Percentiles rank a stretch among this genome's conserved stretches.
Evolutionary conservation across 2,888 invertebrate genomes (phyloP).

Genomic region (Poecilus cupreus): DNA sequence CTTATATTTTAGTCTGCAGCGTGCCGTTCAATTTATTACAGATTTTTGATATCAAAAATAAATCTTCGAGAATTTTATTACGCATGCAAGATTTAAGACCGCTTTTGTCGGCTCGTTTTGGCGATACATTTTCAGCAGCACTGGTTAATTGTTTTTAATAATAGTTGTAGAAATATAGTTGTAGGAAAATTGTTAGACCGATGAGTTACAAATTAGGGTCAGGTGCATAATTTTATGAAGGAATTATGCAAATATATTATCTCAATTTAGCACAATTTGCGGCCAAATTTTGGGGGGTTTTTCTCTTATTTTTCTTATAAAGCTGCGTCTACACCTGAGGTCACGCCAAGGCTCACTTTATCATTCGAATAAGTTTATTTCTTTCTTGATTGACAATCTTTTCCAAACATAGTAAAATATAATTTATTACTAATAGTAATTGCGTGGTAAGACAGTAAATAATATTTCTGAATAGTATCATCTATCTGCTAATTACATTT

Average conservation of each 20-base stretch:
- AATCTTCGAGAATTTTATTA: background rate
- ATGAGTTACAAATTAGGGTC: constrained; percentile 33
- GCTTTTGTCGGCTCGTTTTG: no score
- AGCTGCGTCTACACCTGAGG: no score
- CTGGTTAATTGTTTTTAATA: background rate
- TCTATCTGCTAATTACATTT: no score
- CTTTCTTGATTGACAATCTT: no score
- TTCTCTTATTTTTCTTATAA: background rate
- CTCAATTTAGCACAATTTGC: constrained; percentile 57
- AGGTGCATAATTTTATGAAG: constrained; percentile 47
- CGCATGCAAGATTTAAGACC: background rate
- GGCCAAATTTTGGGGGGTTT: constrained; percentile 17
- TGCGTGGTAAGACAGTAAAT: no score
- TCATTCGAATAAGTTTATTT: no score
- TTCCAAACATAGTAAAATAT: no score
- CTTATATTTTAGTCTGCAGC: background rate
- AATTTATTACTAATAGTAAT: no score
- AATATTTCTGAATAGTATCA: no score
- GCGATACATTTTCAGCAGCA: background rate
- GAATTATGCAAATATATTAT: constrained; percentile 57
- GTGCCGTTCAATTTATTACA: background rate
- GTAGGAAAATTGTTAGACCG: constrained; percentile 15
- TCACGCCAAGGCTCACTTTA: no score
- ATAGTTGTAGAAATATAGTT: constrained; percentile 4
- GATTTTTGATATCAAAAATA: background rate